Percentiles rank a stretch among this genome's conserved stretches.
phyloP scores from a whole-genome alignment of 2,888 invertebrate genomes.

The Eucera pruinosa region DNA sequence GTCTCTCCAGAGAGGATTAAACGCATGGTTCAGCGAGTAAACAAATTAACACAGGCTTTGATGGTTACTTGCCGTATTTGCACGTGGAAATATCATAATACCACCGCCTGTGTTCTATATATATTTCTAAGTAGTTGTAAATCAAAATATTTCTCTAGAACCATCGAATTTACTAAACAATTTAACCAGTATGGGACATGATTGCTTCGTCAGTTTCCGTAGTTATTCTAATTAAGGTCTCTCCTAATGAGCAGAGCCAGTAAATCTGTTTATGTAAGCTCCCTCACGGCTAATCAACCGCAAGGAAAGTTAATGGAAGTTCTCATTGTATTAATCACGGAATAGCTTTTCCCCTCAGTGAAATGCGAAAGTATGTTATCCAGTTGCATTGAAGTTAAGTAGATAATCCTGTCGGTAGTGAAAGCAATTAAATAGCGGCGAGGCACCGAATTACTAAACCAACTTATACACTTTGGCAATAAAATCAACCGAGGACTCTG shows the following conservation, averaged over 20 bases:
- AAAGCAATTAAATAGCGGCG: constrained; percentile 3
- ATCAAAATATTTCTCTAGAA: background rate
- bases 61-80: background rate
- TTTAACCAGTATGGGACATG: background rate
- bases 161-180: background rate
- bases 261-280: background rate
- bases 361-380: background rate
- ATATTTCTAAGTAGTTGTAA: background rate
- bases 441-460: background rate
- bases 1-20: background rate
- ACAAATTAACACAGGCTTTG: constrained; percentile 17
- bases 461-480: constrained; percentile 2
- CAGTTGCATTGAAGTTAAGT: constrained; percentile 4
- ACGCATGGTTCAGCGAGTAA: constrained; percentile 12
- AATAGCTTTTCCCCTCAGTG: background rate
- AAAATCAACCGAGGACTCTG: background rate
- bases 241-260: background rate
- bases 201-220: background rate
- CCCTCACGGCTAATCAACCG: background rate
- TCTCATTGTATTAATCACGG: background rate
- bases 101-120: too few species aligned
- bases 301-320: constrained; percentile 2
- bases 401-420: constrained; percentile 7
- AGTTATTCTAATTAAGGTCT: background rate
- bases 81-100: background rate